Percentiles rank a stretch among this genome's conserved stretches.
Evolutionary conservation across 2,113 vertebrate genomes (phyloP).

Genomic region (Myotis davidii): DNA sequence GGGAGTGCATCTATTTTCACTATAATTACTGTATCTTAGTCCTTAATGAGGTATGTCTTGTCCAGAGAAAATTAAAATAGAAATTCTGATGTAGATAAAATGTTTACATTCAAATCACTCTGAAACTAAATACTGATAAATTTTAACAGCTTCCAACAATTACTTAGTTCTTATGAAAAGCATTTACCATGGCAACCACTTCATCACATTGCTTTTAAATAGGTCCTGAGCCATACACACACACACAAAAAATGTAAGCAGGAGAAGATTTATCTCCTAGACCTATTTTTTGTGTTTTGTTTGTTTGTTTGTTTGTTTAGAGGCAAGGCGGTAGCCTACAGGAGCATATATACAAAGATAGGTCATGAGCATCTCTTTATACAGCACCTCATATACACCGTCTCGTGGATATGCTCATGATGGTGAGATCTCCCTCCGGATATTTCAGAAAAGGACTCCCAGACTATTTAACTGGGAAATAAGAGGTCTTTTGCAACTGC

Average conservation of each 20-base stretch:
- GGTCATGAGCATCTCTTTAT: background rate
- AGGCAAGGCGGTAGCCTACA: background rate
- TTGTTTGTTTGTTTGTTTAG: background rate
- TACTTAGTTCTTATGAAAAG: slow-evolving; percentile 77
- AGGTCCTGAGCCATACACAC: background rate
- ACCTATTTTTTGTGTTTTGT: background rate
- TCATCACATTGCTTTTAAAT: slow-evolving; percentile 41
- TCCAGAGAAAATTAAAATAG: background rate
- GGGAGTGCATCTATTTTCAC: background rate
- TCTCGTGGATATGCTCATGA: background rate
- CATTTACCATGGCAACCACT: slow-evolving; percentile 84
- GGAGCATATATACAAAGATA: background rate
- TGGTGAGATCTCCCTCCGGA: background rate
- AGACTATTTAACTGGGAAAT: background rate
- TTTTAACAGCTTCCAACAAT: slow-evolving; percentile 73
- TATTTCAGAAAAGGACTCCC: background rate
- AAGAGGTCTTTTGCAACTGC: background rate
- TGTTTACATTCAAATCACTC: slow-evolving; percentile 47
- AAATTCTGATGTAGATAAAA: slow-evolving; percentile 40
- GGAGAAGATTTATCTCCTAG: slow-evolving; percentile 6
- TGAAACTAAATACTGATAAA: slow-evolving; percentile 73
- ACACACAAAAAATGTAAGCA: background rate
- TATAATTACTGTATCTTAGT: slow-evolving; percentile 45
- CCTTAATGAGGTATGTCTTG: background rate
- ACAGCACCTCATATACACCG: no score